These are phyloP conservation scores for Pollenia labialis DNA, from an alignment of 2,888 invertebrate genomes.

Conservation along the genomic window DNA sequence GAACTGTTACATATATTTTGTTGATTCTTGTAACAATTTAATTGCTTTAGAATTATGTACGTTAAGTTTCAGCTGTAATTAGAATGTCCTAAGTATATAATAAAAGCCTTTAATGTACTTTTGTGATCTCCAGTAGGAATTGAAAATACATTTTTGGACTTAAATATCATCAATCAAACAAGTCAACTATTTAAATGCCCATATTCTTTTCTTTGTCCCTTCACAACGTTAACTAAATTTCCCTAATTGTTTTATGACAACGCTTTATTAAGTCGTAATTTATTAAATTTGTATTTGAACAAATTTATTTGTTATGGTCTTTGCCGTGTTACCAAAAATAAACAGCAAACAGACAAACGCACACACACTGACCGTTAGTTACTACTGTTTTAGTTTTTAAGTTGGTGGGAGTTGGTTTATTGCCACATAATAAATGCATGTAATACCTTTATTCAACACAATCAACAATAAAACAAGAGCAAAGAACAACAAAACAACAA, in stretches of 20 bases:
- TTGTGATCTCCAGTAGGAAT: too few species aligned
- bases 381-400: neutral
- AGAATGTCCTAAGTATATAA: too few species aligned
- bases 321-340: neutral
- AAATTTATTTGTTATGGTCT: constrained; percentile 13
- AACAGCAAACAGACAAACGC: constrained; percentile 1
- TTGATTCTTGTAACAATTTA: too few species aligned
- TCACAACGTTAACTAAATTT: constrained; percentile 14
- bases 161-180: too few species aligned
- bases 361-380: neutral
- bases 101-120: too few species aligned
- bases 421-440: constrained; percentile 50
- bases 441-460: constrained; percentile 19
- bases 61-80: too few species aligned
- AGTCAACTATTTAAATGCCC: too few species aligned
- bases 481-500: constrained; percentile 3
- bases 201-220: neutral
- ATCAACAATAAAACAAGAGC: constrained; percentile 9
- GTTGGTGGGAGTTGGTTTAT: neutral
- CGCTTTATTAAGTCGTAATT: constrained; percentile 22
- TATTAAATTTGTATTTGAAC: constrained; percentile 25
- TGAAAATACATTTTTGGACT: too few species aligned
- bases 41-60: too few species aligned
- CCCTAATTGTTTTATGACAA: constrained; percentile 7
- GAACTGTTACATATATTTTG: too few species aligned